Conservation (phyloP, 2,888 invertebrate species). For the Anarsia innoxiella region DNA sequence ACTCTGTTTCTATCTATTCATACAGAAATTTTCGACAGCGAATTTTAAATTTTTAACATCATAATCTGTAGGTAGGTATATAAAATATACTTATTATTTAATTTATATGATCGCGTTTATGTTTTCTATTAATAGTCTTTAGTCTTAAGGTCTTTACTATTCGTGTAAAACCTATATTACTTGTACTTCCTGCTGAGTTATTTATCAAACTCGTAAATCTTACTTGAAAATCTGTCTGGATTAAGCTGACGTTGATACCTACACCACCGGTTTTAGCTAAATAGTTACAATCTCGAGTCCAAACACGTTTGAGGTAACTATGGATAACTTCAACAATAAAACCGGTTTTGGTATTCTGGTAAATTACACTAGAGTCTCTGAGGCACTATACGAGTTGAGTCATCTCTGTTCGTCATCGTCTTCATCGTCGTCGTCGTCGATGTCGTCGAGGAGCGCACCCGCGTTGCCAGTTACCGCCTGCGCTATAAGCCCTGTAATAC, state of each 20-base stretch:
- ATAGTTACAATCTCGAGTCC: slow-evolving; percentile 8
- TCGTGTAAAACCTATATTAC: too few species aligned
- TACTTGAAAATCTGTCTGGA: neutral
- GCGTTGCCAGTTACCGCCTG: slow-evolving; percentile 55
- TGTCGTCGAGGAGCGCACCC: slow-evolving; percentile 37
- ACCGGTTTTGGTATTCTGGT: slow-evolving; percentile 38
- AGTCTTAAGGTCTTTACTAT: too few species aligned
- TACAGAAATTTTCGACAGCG: too few species aligned
- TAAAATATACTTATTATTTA: too few species aligned
- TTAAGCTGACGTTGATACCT: neutral
- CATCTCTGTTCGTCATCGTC: slow-evolving; percentile 40
- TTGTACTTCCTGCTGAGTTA: too few species aligned
- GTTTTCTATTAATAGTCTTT: too few species aligned
- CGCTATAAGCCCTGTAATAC: slow-evolving; percentile 54
- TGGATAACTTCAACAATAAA: slow-evolving; percentile 29
- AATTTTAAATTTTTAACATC: too few species aligned
- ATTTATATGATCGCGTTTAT: too few species aligned
- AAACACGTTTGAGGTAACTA: slow-evolving; percentile 25
- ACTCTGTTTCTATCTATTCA: too few species aligned
- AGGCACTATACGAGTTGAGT: slow-evolving; percentile 19
- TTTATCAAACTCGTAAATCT: too few species aligned
- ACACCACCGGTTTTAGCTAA: slow-evolving; percentile 6
- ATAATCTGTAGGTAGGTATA: too few species aligned
- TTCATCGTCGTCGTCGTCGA: slow-evolving; percentile 38
- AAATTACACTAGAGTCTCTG: slow-evolving; percentile 27